A percentile compares a stretch with the other conserved stretches of the same genome.
phyloP scores from a whole-genome alignment of 2,797 vertebrate species.

The Rhynchotus rufescens region DNA sequence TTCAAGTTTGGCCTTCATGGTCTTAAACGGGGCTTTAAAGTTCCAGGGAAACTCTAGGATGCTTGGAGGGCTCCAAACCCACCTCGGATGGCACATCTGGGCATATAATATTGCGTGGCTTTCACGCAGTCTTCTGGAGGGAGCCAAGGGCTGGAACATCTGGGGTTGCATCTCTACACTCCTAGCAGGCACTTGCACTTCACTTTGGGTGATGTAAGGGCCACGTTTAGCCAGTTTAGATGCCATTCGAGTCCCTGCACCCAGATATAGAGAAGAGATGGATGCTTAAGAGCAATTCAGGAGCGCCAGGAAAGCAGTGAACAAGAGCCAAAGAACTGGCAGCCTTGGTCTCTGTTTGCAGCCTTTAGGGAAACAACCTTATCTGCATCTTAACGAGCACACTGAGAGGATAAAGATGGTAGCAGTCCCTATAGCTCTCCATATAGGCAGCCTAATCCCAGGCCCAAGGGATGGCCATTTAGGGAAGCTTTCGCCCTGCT shows the following conservation, averaged over 20 bases:
- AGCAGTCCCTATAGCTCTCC: background rate
- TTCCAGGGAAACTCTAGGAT: background rate
- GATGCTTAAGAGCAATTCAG: background rate
- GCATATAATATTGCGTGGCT: background rate
- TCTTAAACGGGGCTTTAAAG: background rate
- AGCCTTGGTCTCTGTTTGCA: background rate
- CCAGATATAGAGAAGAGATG: accelerated
- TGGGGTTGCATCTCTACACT: background rate
- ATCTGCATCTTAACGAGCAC: background rate
- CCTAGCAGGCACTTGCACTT: background rate
- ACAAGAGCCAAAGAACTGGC: background rate
- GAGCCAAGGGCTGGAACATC: background rate
- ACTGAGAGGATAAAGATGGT: background rate
- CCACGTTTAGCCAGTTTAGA: accelerated
- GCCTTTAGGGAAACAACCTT: background rate
- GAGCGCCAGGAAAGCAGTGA: background rate
- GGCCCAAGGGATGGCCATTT: background rate
- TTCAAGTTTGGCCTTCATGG: background rate
- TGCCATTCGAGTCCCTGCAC: background rate
- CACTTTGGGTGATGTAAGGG: background rate
- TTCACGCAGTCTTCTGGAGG: accelerated
- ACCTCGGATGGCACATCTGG: background rate
- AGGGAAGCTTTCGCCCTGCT: background rate
- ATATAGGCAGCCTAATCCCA: background rate
- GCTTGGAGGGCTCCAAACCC: background rate